Conservation (phyloP, 2,888 invertebrate genomes). For the Athalia rosae region DNA sequence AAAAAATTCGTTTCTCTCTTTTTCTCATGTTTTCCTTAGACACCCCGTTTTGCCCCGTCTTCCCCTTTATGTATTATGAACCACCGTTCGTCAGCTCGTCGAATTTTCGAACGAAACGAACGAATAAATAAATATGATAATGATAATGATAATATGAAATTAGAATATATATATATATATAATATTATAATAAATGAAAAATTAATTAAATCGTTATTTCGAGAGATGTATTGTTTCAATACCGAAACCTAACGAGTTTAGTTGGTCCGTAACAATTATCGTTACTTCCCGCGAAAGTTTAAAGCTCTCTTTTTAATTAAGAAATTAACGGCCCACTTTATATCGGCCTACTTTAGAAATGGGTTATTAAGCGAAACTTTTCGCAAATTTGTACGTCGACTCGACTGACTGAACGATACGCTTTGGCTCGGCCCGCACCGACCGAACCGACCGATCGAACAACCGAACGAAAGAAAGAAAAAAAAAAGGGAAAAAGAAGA, state of each 20-base stretch:
- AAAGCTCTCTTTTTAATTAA: slow-evolving; percentile 72
- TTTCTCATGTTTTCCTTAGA: too few relatives aligned
- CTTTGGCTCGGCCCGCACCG: background rate
- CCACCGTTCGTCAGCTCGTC: too few relatives aligned
- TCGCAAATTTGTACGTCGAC: slow-evolving; percentile 25
- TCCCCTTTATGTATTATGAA: too few relatives aligned
- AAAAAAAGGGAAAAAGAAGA: too few relatives aligned
- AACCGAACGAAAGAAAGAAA: slow-evolving; percentile 39
- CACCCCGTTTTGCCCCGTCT: too few relatives aligned
- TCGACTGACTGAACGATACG: slow-evolving; percentile 27
- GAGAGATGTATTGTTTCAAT: slow-evolving; percentile 70
- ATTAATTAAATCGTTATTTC: slow-evolving; percentile 44
- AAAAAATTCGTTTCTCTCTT: too few relatives aligned
- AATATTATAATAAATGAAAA: slow-evolving; percentile 10
- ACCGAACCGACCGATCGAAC: background rate
- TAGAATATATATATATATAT: background rate
- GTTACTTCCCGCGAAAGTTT: slow-evolving; percentile 65
- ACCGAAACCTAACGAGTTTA: slow-evolving; percentile 70
- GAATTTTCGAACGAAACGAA: too few relatives aligned
- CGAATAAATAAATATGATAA: too few relatives aligned
- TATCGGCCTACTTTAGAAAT: slow-evolving; percentile 42
- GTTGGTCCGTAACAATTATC: slow-evolving; percentile 72
- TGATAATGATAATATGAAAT: too few relatives aligned
- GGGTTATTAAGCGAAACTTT: slow-evolving; percentile 42
- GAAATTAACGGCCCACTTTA: slow-evolving; percentile 61